Evolutionary conservation across 2,113 vertebrate genomes (phyloP).

Genomic region (Albula glossodonta): DNA sequence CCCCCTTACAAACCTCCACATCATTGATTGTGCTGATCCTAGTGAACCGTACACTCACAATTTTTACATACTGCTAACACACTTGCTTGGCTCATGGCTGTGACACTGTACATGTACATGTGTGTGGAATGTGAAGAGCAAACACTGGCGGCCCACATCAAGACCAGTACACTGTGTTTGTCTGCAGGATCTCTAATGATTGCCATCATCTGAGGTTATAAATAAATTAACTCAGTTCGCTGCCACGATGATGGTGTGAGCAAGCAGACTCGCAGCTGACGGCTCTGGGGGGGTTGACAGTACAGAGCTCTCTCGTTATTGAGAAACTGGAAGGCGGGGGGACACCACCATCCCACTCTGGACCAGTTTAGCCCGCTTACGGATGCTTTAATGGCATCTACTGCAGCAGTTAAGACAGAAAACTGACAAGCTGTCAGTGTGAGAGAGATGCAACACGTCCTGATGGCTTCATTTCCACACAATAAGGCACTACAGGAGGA

Average conservation of each 20-base stretch:
- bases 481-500: not conserved
- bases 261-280: constrained; percentile 18
- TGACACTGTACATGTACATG: not conserved
- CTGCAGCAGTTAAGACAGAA: not conserved
- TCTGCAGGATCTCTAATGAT: not conserved
- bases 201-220: not conserved
- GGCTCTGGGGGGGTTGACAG: constrained; percentile 9
- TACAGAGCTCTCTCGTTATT: not conserved
- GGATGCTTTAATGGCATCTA: not conserved
- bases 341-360: not conserved
- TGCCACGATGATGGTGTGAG: not conserved
- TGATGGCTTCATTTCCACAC: constrained; percentile 7
- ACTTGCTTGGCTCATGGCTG: not conserved
- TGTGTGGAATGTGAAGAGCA: not conserved
- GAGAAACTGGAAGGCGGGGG: not conserved
- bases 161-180: not conserved
- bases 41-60: constrained; percentile 13
- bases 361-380: not conserved
- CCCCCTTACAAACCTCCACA: constrained; percentile 11
- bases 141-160: not conserved
- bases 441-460: not conserved
- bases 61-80: constrained; percentile 35
- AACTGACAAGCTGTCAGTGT: not conserved
- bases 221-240: not conserved
- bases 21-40: constrained; percentile 20